Base-by-base conservation (phyloP, 2,888 invertebrate species). In the Cremastobaeus sp. region DNA sequence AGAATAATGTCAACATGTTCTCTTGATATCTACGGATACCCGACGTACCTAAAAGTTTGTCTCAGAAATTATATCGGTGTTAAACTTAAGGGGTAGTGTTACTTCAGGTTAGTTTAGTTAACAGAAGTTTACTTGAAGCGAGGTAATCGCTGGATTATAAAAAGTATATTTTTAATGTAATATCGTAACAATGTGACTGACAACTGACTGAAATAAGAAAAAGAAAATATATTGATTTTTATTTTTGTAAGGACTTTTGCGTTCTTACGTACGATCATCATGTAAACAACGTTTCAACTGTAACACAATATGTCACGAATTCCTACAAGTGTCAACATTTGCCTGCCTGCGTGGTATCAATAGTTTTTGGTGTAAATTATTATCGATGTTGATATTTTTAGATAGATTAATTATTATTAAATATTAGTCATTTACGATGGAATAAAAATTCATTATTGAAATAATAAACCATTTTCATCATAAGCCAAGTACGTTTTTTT, bases 391-490 rank as follows among this genome's bases (percentile, higher is more conserved):
- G 41, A 66, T 72, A 57, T 66, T 65, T 66, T 66, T 72, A 72
- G 57, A 65, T 72, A 72, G 60, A 54, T n/a, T 52, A 66, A 66
- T 60, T n/a, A n/a, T n/a, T n/a, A n/a, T n/a, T n/a, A n/a, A 47
- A 64, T 39, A 30, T 34, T 59, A 50, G 47, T 14, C 43, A 52
- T 57, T n/a, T 54, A 66, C 28, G 12, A 73, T 66, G 47, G 50
- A 68, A 62, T 35, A 41, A 64, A 65, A 48, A 21, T 64, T 25
- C 41, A 64, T 64, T 57, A 57, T 59, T 25, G 25, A 54, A 54
- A 72, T n/a, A 73, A 73, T 66, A 66, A 72, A 73, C 62, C 55
- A 68, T 68, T 73, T 73, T 73, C 66, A 73, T 66, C 70, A 64
- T 41, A 59, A 25, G 45, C 6, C n/a, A n/a, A n/a, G n/a, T n/a